Percentiles rank a stretch among this genome's conserved stretches.
Evolutionary conservation across 2,113 vertebrate species (phyloP).

Genomic region (Brachirus orientalis): DNA sequence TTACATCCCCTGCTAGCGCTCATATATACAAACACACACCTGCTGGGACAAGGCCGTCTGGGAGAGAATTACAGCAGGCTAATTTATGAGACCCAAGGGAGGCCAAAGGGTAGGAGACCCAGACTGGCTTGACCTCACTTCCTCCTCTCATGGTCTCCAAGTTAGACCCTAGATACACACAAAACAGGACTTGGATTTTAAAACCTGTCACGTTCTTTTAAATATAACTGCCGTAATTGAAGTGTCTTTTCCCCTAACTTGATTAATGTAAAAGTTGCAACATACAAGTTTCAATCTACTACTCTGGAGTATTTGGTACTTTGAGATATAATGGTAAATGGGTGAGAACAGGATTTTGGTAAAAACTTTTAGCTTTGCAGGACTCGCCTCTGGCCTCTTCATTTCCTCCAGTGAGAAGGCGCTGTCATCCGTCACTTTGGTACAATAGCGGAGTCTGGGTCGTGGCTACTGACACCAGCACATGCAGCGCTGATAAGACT

Average conservation of each 20-base stretch:
- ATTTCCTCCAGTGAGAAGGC: conserved; percentile 78
- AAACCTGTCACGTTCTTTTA: conserved; percentile 40
- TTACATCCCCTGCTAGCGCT: conserved; percentile 73
- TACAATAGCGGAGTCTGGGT: conserved; percentile 80
- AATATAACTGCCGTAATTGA: conserved; percentile 20
- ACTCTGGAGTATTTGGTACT: conserved; percentile 21
- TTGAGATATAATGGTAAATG: conserved; percentile 29
- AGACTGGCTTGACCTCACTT: conserved; percentile 79
- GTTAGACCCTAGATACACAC: conserved; percentile 48
- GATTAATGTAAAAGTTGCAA: conserved; percentile 27
- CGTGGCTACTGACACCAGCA: conserved; percentile 77
- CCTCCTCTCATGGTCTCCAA: conserved; percentile 67
- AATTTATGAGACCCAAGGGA: conserved; percentile 83
- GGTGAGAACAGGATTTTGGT: conserved; percentile 52
- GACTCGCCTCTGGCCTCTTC: conserved; percentile 74
- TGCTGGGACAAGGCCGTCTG: conserved; percentile 80
- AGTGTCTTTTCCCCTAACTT: conserved; percentile 31
- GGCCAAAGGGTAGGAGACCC: conserved; percentile 75
- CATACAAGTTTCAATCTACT: neutral
- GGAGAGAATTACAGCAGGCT: conserved; percentile 79
- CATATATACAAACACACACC: conserved; percentile 85
- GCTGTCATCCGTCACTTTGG: conserved; percentile 82
- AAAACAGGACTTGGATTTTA: conserved; percentile 30
- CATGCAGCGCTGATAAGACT: conserved; percentile 83
- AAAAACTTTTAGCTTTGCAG: conserved; percentile 50